These are phyloP conservation scores for Erinaceus europaeus DNA, from an alignment of 2,113 vertebrate species.

Conservation along the genomic window DNA sequence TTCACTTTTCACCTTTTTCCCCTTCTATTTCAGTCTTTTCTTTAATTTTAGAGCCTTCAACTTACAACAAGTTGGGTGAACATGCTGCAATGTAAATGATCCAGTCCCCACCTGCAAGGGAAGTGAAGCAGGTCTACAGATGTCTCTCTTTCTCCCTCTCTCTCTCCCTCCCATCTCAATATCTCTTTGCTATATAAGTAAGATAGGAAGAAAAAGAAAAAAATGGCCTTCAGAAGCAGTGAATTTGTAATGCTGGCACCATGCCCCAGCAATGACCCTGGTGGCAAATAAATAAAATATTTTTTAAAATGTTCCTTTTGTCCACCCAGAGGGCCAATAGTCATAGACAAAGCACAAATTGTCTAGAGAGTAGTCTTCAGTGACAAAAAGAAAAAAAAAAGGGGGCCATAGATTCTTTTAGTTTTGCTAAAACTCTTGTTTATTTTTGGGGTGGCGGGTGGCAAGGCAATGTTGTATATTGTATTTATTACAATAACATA, in stretches of 20 bases:
- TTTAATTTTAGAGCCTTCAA: not conserved
- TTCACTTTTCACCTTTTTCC: not conserved
- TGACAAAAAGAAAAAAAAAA: not conserved
- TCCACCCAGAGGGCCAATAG: not conserved
- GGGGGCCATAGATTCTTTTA: not conserved
- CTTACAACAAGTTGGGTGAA: too few species aligned
- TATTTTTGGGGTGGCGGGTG: not conserved
- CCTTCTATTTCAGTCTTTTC: not conserved
- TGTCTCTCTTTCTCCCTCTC: too few species aligned
- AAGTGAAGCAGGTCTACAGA: not conserved
- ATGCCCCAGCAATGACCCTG: too few species aligned
- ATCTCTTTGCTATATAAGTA: too few species aligned
- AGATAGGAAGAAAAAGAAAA: too few species aligned
- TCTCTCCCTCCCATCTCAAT: too few species aligned
- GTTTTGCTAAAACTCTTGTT: not conserved
- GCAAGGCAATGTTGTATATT: not conserved
- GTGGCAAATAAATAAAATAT: too few species aligned
- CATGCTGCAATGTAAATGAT: too few species aligned
- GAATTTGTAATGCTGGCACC: too few species aligned
- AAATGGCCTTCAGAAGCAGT: too few species aligned
- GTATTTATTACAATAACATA: not conserved
- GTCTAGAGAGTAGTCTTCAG: not conserved
- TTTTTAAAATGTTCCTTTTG: not conserved
- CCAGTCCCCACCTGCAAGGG: too few species aligned
- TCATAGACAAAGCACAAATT: not conserved